Evolutionary conservation across 37 sponge, comb jelly and placozoan genomes (phyloP).

Genomic region (Cliona cf. orientalis): DNA sequence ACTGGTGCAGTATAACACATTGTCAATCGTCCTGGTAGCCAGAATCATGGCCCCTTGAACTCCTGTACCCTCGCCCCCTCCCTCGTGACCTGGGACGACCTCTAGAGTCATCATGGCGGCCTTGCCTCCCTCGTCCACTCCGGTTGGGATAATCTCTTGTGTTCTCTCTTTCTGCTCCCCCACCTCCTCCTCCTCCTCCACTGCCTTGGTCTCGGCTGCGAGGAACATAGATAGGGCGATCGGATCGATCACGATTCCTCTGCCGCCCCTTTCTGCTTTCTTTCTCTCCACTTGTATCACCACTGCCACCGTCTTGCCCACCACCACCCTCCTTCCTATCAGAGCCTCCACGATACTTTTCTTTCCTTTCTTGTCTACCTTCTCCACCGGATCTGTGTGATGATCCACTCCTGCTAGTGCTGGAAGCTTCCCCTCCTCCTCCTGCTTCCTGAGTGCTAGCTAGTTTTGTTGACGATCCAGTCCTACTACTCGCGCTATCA

Average conservation of each 20-base stretch:
- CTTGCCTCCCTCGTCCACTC: too few relatives aligned
- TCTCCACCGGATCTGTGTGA: background rate
- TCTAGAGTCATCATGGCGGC: too few relatives aligned
- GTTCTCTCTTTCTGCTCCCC: background rate
- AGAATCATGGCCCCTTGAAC: background rate
- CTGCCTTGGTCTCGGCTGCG: background rate
- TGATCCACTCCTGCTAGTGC: background rate
- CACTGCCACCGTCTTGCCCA: background rate
- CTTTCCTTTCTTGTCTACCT: background rate
- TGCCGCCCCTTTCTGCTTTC: background rate
- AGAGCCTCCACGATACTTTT: background rate
- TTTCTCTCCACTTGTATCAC: conserved; percentile 1
- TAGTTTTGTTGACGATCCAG: background rate
- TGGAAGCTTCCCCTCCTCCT: background rate
- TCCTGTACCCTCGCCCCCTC: too few relatives aligned
- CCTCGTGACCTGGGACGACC: too few relatives aligned
- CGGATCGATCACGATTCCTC: background rate
- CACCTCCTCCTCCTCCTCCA: background rate
- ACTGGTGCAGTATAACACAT: background rate
- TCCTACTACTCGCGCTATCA: background rate
- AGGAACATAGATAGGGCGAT: conserved; percentile 21
- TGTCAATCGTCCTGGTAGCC: background rate
- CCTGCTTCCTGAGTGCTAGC: background rate
- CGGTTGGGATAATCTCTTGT: background rate
- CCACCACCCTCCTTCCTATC: background rate